A percentile compares a stretch with the other conserved stretches of the same genome.
Evolutionary conservation across 2,797 vertebrate genomes (phyloP).

Genomic region (Siniperca obscura): DNA sequence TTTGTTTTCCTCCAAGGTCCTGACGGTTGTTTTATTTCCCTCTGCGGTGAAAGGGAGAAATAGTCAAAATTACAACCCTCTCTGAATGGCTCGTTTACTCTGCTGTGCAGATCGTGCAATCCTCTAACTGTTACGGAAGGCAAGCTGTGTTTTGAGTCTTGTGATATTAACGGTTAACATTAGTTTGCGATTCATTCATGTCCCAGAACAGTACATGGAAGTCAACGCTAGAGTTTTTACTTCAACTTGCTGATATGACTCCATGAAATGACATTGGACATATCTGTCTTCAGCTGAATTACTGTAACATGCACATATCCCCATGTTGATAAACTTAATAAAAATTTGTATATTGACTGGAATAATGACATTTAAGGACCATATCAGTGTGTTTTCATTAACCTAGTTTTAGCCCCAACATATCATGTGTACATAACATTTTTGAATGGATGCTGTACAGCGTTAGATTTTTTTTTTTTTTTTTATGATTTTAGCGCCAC

Average conservation of each 20-base stretch:
- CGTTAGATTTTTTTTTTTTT: no score
- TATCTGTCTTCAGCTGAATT: background rate
- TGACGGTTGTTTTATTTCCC: background rate
- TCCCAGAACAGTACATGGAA: background rate
- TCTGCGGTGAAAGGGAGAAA: background rate
- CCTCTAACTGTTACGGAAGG: background rate
- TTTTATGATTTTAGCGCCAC: no score
- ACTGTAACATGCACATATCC: background rate
- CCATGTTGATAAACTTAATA: background rate
- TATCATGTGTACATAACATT: background rate
- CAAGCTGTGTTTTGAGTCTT: background rate
- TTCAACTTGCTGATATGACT: background rate
- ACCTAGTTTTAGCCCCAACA: background rate
- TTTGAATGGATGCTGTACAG: background rate
- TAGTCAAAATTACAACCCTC: no score
- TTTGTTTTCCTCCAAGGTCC: background rate
- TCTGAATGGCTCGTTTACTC: background rate
- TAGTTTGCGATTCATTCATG: background rate
- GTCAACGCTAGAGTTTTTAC: background rate
- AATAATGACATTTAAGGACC: background rate
- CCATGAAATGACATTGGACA: background rate
- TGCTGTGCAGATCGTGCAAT: background rate
- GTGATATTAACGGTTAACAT: background rate
- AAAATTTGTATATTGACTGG: fast-evolving
- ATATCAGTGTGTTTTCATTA: background rate